A percentile compares a stretch with the other conserved stretches of the same genome.
phyloP scores from a whole-genome alignment of 2,888 invertebrate genomes.

The Drosophila lutescens region DNA sequence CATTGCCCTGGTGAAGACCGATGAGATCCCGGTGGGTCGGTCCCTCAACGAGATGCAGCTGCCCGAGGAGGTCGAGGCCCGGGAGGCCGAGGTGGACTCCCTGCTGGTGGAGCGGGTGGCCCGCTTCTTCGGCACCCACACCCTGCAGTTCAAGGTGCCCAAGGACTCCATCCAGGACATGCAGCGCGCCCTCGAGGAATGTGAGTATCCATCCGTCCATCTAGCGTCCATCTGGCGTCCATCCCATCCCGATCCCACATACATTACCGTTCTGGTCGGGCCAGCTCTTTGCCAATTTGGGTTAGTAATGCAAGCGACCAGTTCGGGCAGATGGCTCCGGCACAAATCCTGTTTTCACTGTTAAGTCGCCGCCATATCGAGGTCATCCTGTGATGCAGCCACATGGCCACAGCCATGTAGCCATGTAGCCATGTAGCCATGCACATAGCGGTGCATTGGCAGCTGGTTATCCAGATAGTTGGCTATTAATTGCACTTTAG shows the following conservation, averaged over 20 bases:
- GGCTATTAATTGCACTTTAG: constrained; percentile 72
- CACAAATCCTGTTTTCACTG: constrained; percentile 81
- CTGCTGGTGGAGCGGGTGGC: constrained; percentile 90
- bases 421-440: constrained; percentile 8
- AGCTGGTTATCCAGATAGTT: constrained; percentile 43
- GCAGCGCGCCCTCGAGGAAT: constrained; percentile 92
- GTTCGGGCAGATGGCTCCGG: constrained; percentile 32
- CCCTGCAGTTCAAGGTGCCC: constrained; percentile 92
- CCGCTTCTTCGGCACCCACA: constrained; percentile 91
- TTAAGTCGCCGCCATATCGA: constrained; percentile 63
- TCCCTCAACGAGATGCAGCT: constrained; percentile 88
- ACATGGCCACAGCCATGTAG: background rate
- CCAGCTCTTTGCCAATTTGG: constrained; percentile 61
- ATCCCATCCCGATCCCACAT: constrained; percentile 8
- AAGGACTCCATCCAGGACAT: constrained; percentile 89
- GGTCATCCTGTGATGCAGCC: constrained; percentile 54
- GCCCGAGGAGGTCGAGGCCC: constrained; percentile 89
- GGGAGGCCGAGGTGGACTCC: constrained; percentile 90
- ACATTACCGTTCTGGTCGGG: constrained; percentile 59
- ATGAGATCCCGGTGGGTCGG: constrained; percentile 86
- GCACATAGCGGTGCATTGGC: constrained; percentile 75
- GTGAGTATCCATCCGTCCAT: constrained; percentile 85
- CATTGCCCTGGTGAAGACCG: constrained; percentile 86
- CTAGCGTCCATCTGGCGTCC: no score
- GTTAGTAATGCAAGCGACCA: constrained; percentile 73